Percentiles rank a stretch among this genome's conserved stretches.
Conservation (phyloP, 2,797 vertebrate species). For the Danio tinwini region DNA sequence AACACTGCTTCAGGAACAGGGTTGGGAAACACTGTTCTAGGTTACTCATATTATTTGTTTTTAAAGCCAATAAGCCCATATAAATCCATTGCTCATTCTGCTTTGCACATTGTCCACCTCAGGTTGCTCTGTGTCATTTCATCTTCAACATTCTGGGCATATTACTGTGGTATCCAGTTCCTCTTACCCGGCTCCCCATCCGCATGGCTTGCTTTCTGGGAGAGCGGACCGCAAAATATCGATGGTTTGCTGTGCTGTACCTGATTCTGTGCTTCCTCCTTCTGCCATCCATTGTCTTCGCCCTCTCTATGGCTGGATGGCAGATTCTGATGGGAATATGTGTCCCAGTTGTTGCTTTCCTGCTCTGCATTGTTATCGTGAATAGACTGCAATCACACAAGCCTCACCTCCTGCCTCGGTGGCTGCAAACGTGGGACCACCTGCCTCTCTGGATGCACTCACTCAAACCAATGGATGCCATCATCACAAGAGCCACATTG, state of each 20-base stretch:
- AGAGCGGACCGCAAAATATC: constrained; percentile 88
- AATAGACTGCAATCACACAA: constrained; percentile 82
- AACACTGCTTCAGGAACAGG: no score
- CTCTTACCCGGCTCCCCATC: constrained; percentile 86
- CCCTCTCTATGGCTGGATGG: constrained; percentile 91
- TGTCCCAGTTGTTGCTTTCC: constrained; percentile 78
- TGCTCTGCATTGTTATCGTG: constrained; percentile 79
- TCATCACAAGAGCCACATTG: constrained; percentile 75
- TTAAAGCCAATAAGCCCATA: neutral
- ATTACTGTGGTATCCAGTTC: constrained; percentile 89
- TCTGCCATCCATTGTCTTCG: constrained; percentile 86
- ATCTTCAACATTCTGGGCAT: constrained; percentile 91
- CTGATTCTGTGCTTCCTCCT: constrained; percentile 89
- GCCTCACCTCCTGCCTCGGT: constrained; percentile 78
- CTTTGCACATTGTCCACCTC: neutral
- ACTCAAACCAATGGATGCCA: constrained; percentile 84
- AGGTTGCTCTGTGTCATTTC: constrained; percentile 93
- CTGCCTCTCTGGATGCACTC: constrained; percentile 90
- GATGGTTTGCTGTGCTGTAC: constrained; percentile 92
- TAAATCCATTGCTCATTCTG: neutral
- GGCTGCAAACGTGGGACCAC: constrained; percentile 87
- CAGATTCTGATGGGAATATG: constrained; percentile 84
- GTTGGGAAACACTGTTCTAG: no score
- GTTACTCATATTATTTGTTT: neutral
- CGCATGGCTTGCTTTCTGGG: constrained; percentile 86